Percentiles rank a stretch among this genome's conserved stretches.
Conservation (phyloP, 2,888 invertebrate genomes). For the Polyploca ridens region DNA sequence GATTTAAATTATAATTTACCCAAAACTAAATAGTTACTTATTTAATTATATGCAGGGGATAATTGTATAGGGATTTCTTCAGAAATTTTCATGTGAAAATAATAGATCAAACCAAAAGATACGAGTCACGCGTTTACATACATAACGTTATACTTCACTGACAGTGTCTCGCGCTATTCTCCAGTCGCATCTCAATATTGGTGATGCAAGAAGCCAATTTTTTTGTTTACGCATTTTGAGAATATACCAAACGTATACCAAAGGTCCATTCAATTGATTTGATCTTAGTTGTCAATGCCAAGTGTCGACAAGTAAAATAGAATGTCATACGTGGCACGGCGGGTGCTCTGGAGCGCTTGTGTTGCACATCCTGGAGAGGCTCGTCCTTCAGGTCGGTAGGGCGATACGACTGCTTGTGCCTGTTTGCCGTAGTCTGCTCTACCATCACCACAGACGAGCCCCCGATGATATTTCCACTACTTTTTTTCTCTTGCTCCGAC, state of each 20-base stretch:
- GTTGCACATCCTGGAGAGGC: constrained; percentile 45
- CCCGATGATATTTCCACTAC: constrained; percentile 38
- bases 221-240: neutral
- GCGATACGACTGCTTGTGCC: constrained; percentile 54
- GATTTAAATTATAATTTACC: no score
- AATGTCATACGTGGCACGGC: constrained; percentile 60
- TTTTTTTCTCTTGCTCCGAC: constrained; percentile 70
- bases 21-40: no score
- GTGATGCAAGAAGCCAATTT: neutral
- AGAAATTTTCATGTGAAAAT: no score
- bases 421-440: constrained; percentile 52
- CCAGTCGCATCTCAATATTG: neutral
- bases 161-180: neutral
- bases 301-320: constrained; percentile 9
- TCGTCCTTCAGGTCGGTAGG: constrained; percentile 57
- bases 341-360: constrained; percentile 63
- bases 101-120: neutral
- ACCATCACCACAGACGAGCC: constrained; percentile 54
- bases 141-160: neutral
- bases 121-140: neutral
- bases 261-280: neutral
- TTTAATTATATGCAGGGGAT: no score
- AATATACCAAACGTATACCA: neutral
- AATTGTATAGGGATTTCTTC: no score
- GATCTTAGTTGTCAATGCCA: constrained; percentile 2